phyloP scores from a whole-genome alignment of 2,113 vertebrate species.

The Eidolon helvum region DNA sequence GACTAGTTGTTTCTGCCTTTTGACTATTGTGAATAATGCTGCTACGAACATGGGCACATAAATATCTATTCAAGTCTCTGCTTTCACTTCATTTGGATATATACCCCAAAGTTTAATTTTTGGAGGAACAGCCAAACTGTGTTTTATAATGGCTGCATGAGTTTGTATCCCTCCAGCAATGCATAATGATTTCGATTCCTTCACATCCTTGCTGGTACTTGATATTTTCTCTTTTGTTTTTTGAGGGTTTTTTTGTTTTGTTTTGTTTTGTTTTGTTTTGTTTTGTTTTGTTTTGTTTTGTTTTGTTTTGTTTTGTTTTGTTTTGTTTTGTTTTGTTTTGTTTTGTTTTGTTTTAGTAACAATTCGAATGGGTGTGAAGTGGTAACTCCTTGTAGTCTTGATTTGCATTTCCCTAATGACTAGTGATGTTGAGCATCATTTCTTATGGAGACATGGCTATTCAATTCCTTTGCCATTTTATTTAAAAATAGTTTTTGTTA shows the following conservation, averaged over 20 bases:
- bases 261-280: no score
- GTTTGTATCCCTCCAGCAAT: background rate
- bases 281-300: no score
- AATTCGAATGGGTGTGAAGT: no score
- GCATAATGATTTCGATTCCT: background rate
- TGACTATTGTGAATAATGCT: background rate
- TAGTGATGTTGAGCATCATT: background rate
- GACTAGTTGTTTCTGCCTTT: background rate
- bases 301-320: no score
- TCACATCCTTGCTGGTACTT: background rate
- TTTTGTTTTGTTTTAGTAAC: no score
- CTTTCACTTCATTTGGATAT: background rate
- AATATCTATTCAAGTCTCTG: background rate
- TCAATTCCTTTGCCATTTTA: background rate
- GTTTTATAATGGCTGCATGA: background rate
- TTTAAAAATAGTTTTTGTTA: background rate
- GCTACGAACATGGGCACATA: background rate
- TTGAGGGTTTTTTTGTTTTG: background rate
- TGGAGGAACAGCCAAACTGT: background rate
- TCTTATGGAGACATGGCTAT: background rate
- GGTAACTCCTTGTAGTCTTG: no score
- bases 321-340: no score
- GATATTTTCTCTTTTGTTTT: background rate
- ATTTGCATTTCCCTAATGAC: no score
- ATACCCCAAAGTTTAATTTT: background rate